Evolutionary conservation across 1,140 invertebrate genomes (phyloP), one percentile per base, ranked within the genome.

Genomic region (Euborellia annulipes): DNA sequence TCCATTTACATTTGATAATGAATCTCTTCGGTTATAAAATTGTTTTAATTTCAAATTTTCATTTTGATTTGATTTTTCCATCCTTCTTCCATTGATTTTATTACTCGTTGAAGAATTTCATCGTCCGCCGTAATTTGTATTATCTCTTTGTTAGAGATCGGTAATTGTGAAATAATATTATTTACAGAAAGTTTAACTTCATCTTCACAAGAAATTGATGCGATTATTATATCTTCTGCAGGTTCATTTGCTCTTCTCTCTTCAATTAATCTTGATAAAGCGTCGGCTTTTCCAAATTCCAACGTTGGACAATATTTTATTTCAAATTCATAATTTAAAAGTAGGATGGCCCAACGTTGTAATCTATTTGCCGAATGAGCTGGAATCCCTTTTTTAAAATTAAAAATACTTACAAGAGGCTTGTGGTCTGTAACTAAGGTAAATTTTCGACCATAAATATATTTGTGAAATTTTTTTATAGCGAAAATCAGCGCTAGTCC

Each of bases 381-480:
- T 8, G 58, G 61, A 16, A 64, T 45, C 2, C 48, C 55, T 38
- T 56, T 53, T 43, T 62, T 54, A 34, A 55, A 20, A 3, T 53
- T 54, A 47, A 71, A 67, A 46, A 71, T 60, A 14, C 53, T 18
- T 38, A 38, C 36, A 14, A 38, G 44, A 6, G 62, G 62, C 36
- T 61, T 46, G 37, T 67, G 63, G 47, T 68, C 64, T 2, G 64
- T 66, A 11, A 52, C 40, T 11, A 68, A 39, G 0, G 49, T 41
- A 52, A 64, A 68, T 38, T 52, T 41, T 8, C 59, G 39, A 27
- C 66, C 65, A 53, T 55, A 62, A 1, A 72, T 27, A 50, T 63
- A 71, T 21, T 59, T 44, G 27, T 66, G 58, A 47, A 69, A 71
- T 49, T 63, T 65, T 44, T 63, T 60, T 6, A 72, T 55, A 9